These are phyloP conservation scores for Eristalis arbustorum DNA, from an alignment of 2,888 invertebrate species.

Conservation along the genomic window DNA sequence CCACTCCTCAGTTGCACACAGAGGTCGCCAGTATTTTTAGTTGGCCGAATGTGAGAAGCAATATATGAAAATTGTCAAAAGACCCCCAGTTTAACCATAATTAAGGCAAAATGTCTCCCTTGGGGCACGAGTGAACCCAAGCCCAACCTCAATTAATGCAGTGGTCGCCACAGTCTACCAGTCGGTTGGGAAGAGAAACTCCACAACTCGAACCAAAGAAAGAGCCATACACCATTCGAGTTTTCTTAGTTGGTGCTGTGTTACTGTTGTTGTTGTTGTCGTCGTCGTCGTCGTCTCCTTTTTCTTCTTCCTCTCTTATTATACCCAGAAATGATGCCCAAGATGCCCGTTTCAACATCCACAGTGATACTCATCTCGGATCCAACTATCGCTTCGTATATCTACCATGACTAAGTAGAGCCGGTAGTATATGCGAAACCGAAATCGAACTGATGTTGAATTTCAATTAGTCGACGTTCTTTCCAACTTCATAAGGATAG, in stretches of 20 bases:
- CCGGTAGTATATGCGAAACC: conserved; percentile 67
- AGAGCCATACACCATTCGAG: conserved; percentile 32
- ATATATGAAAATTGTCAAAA: conserved; percentile 73
- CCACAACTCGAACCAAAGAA: conserved; percentile 26
- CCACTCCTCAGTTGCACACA: conserved; percentile 45
- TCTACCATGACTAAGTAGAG: conserved; percentile 70
- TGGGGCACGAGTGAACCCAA: conserved; percentile 69
- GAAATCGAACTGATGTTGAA: conserved; percentile 72
- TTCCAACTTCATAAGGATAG: conserved; percentile 67
- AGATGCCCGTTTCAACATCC: conserved; percentile 63
- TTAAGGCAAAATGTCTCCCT: conserved; percentile 72
- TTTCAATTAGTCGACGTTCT: conserved; percentile 73
- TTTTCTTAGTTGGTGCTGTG: neutral
- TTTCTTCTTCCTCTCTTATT: conserved; percentile 14
- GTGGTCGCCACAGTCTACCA: conserved; percentile 17
- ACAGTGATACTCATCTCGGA: conserved; percentile 65
- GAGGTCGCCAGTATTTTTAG: conserved; percentile 34
- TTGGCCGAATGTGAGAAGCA: conserved; percentile 58
- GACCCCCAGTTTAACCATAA: conserved; percentile 76
- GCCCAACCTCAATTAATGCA: conserved; percentile 69
- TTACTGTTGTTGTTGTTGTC: neutral
- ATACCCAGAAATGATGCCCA: conserved; percentile 60
- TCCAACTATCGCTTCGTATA: conserved; percentile 65
- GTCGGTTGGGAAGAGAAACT: conserved; percentile 59
- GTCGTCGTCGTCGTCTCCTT: conserved; percentile 12